Conservation (phyloP, 2,888 invertebrate genomes). For the Drosophila percnosoma region DNA sequence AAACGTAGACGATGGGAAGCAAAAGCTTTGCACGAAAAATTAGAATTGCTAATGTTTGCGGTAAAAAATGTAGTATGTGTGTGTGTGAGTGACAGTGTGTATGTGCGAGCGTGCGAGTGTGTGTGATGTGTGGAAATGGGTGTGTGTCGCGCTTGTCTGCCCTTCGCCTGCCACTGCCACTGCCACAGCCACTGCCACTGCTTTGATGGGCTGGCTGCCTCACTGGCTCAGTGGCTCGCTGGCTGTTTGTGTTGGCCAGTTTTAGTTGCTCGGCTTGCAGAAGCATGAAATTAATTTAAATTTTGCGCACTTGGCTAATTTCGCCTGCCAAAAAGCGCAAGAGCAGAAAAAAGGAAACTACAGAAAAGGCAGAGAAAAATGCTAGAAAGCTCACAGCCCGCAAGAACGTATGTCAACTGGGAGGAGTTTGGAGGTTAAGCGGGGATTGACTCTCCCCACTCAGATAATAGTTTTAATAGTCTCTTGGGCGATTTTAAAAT, state of each 20-base stretch:
- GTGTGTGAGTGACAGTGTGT: not conserved
- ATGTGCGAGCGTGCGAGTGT: slow-evolving; percentile 16
- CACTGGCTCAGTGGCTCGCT: slow-evolving; percentile 25
- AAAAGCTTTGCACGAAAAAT: slow-evolving; percentile 65
- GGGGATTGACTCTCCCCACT: slow-evolving; percentile 1
- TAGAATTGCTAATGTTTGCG: slow-evolving; percentile 74
- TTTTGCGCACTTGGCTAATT: slow-evolving; percentile 74
- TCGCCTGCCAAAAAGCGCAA: slow-evolving; percentile 57
- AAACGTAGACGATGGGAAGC: slow-evolving; percentile 43
- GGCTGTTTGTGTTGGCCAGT: slow-evolving; percentile 57
- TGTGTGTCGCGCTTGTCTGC: slow-evolving; percentile 37
- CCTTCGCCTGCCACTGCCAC: slow-evolving; percentile 17
- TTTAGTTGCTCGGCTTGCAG: slow-evolving; percentile 70
- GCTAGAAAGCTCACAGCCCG: slow-evolving; percentile 16
- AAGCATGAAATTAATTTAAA: slow-evolving; percentile 73
- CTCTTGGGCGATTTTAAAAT: slow-evolving; percentile 63
- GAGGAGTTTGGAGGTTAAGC: not conserved
- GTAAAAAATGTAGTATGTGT: slow-evolving; percentile 59
- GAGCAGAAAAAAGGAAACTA: slow-evolving; percentile 24
- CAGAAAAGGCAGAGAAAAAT: slow-evolving; percentile 9
- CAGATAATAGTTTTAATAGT: slow-evolving; percentile 73
- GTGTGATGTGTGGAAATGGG: slow-evolving; percentile 24
- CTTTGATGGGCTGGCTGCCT: slow-evolving; percentile 15
- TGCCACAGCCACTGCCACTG: not conserved
- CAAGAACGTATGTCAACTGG: slow-evolving; percentile 45